Evolutionary conservation across 2,113 vertebrate species (phyloP).

Genomic region (Nycticorax nycticorax): DNA sequence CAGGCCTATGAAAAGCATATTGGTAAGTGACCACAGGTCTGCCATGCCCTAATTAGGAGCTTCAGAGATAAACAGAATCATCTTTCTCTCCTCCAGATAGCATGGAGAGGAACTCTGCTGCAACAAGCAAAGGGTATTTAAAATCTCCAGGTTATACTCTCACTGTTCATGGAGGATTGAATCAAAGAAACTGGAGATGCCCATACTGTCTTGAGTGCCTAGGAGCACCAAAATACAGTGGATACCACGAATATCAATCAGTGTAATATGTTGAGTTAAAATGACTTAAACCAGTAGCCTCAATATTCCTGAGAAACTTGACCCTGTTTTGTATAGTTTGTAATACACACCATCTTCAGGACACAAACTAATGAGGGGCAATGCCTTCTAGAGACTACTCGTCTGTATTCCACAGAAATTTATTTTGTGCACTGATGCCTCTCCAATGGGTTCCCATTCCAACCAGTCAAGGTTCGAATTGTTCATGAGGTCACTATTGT

Average conservation of each 20-base stretch:
- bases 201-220: background rate
- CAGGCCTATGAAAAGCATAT: background rate
- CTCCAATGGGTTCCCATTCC: background rate
- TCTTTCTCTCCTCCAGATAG: background rate
- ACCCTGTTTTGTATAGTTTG: background rate
- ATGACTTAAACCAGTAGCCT: background rate
- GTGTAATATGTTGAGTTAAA: background rate
- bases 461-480: background rate
- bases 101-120: background rate
- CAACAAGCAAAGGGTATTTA: background rate
- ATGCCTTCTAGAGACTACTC: background rate
- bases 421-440: background rate
- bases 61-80: background rate
- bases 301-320: background rate
- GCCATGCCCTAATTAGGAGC: background rate
- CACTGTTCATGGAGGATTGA: background rate
- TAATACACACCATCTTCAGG: background rate
- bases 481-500: background rate
- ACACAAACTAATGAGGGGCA: background rate
- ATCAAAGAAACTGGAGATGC: background rate
- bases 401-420: background rate
- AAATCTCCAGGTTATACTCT: background rate
- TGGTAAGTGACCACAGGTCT: background rate
- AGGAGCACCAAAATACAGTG: background rate
- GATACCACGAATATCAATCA: background rate